phyloP scores from a whole-genome alignment of 2,113 vertebrate genomes.

The Rhipidura dahli region DNA sequence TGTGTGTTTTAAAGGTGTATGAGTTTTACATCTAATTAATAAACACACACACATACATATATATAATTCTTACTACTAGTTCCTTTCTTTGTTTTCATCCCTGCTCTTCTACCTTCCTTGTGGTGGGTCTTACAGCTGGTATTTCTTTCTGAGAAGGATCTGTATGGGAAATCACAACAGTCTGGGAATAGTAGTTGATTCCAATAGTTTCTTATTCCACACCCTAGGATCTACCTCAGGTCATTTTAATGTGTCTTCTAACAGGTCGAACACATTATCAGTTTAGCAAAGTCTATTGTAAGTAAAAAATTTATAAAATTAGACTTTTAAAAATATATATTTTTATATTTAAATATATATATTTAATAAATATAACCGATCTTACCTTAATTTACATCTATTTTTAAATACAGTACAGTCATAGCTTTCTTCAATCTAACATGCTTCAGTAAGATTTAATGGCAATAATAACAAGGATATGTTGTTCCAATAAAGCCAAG shows the following conservation, averaged over 20 bases:
- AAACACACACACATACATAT: not conserved
- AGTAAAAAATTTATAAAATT: not conserved
- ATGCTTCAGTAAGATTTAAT: not conserved
- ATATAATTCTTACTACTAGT: not conserved
- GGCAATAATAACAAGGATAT: not conserved
- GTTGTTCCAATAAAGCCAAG: not conserved
- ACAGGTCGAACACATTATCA: not conserved
- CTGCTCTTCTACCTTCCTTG: not conserved
- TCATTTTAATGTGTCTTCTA: not conserved
- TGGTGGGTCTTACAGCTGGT: not conserved
- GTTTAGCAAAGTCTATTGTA: not conserved
- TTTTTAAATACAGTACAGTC: no score
- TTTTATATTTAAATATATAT: not conserved
- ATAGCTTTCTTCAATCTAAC: not conserved
- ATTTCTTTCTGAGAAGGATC: not conserved
- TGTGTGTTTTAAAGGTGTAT: not conserved
- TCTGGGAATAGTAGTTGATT: not conserved
- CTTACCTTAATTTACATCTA: no score
- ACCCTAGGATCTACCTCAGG: not conserved
- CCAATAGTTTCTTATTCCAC: not conserved
- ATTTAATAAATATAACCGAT: no score
- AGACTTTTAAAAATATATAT: not conserved
- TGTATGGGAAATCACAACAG: not conserved
- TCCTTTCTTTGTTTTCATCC: not conserved
- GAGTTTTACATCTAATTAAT: not conserved